Base-by-base conservation (phyloP, 1,140 invertebrate genomes). In the Bombus ignitus region DNA sequence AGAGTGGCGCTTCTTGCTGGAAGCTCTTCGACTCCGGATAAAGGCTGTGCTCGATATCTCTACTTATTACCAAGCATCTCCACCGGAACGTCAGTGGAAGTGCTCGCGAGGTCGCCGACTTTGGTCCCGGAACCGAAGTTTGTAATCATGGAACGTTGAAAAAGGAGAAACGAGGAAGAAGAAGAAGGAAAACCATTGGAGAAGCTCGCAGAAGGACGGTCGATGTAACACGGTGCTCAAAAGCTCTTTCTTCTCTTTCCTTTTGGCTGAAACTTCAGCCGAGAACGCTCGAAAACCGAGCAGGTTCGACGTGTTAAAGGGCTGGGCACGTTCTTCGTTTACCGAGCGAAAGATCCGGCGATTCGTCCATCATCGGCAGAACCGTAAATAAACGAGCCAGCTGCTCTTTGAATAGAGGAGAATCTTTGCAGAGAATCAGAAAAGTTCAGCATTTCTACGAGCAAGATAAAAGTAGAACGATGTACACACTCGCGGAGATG, bases 31-130 rank as follows among this genome's bases (percentile, higher is more conserved):
- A 76, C 22, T 75, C 57, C 59, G 87, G 53, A 44, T 59, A 80
- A 88, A 83, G 75, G 79, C 73, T 65, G 77, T 62, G 59, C 80
- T 88, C 87, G 77, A 88, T 88, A 62, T 62, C 88, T 88, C 74
- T 83, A 83, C 83, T 89, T 88, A 86, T 88, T 86, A 77, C 70
- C 28, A 15, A 71, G n/a, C 74, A 68, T 86, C 79, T 73, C 28
- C 42, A 37, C 22, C n/a, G 72, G 66, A 84, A 77, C 86, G 84
- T 57, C 28, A 32, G 18, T 35, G 39, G 53, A 85, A 88, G 86
- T 88, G 18, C 47, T 81, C 76, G 87, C 68, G 59, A 81, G 77
- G n/a, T 62, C 42, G 85, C 32, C 47, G 47, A 53, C 47, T 53
- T 22, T 53, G 47, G 47, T 53, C 6, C 47, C 66, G 57, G 86